Evolutionary conservation across 2,797 vertebrate species (phyloP), one percentile per base, ranked within the genome.

Genomic region (Heterohyrax brucei): DNA sequence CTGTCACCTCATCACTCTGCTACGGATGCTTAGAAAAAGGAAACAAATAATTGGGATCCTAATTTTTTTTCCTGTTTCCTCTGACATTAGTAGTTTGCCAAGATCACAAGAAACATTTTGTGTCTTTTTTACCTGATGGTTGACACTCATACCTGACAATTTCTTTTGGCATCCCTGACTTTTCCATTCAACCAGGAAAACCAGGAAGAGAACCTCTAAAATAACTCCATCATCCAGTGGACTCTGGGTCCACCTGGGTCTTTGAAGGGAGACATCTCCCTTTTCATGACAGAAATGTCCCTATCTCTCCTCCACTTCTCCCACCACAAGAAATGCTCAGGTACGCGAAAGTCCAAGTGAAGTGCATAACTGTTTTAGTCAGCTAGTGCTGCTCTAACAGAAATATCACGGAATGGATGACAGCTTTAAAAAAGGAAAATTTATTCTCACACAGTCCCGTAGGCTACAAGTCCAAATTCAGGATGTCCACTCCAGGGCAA

Each of bases 1-100:
- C 50, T 46, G 78, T 89, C 97, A 93, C 97, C 98, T 98, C 80
- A 64, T 46, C 82, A 95, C 86, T 97, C 96, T 96, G 96, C 95
- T 92, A 30, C 64, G 24, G 84, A 95, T 21, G n/a, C 66, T 88
- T 89, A 97, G 66, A 81, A 96, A 96, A 53, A 97, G 89, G 33
- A n/a, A 83, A 87, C 30, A 82, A 87, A 93, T 21, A 80, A 30
- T 81, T 44, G 44, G 96, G 84, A 93, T 94, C 46, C 53, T 39
- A 0, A 86, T 26, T 0, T 0, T 21, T 93, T 76, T 80, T 48
- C 50, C 8, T 93, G 28, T 93, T 96, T 93, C 77, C n/a, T 96
- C 48, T 93, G 76, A 93, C 76, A 96, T 28, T 87, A 82, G 7
- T 50, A 94, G 75, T 61, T 95, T 88, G 61, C 77, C 50, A 46